phyloP scores from a whole-genome alignment of 2,888 invertebrate genomes.

The Euplagia quadripunctaria region DNA sequence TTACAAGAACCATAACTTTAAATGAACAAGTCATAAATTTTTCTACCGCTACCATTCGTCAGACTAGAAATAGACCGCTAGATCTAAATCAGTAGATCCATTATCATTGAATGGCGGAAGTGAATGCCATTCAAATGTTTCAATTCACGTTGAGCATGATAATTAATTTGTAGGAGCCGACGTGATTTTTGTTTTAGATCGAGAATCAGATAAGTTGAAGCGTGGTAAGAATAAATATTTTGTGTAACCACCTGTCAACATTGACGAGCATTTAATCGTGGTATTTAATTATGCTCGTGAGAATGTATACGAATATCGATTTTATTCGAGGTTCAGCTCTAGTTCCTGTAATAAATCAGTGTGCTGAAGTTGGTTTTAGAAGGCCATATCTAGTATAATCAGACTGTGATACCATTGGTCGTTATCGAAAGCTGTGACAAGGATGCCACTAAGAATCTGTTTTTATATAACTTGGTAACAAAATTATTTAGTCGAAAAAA shows the following conservation, averaged over 20 bases:
- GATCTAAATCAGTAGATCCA: constrained; percentile 44
- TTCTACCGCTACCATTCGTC: constrained; percentile 35
- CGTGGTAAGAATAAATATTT: constrained; percentile 23
- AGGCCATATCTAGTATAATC: no score
- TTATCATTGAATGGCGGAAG: constrained; percentile 48
- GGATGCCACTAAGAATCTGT: no score
- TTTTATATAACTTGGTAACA: no score
- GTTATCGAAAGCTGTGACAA: no score
- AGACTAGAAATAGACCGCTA: constrained; percentile 40
- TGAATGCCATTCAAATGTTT: constrained; percentile 52
- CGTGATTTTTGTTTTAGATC: constrained; percentile 41
- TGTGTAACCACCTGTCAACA: constrained; percentile 16
- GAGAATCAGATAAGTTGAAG: constrained; percentile 26
- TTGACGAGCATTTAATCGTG: constrained; percentile 14
- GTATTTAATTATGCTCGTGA: constrained; percentile 7
- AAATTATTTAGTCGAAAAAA: no score
- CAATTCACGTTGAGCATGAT: constrained; percentile 40
- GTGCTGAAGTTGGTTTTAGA: no score
- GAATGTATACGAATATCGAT: background rate
- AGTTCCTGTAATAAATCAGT: no score
- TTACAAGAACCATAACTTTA: constrained; percentile 4
- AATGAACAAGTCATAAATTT: constrained; percentile 35
- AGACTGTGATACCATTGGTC: no score
- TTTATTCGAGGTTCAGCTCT: background rate
- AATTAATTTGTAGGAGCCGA: constrained; percentile 51